These are phyloP conservation scores for Falco concolor DNA, from an alignment of 2,797 vertebrate species.

Conservation along the genomic window DNA sequence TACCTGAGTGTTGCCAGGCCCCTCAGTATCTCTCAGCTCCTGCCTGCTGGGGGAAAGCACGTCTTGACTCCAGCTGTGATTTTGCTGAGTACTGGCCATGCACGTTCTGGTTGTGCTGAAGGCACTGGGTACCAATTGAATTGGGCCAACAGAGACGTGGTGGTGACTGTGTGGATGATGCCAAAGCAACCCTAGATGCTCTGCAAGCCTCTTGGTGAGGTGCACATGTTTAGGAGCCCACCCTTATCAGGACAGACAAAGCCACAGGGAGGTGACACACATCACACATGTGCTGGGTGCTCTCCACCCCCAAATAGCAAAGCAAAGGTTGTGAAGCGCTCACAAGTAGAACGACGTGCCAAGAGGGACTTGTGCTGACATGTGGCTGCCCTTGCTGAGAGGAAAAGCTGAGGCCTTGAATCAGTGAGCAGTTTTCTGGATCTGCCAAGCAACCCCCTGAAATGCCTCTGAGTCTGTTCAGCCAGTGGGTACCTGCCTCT, in stretches of 20 bases:
- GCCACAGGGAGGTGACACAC: neutral
- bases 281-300: neutral
- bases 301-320: neutral
- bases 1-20: neutral
- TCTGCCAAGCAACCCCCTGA: neutral
- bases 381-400: neutral
- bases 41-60: neutral
- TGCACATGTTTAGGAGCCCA: neutral
- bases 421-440: neutral
- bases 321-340: neutral
- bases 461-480: neutral
- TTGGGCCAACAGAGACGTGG: neutral
- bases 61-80: neutral
- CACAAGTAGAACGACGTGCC: accelerated
- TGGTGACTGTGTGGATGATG: neutral
- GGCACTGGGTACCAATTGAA: neutral
- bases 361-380: neutral
- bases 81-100: neutral
- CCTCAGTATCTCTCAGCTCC: neutral
- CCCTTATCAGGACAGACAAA: neutral
- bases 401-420: neutral
- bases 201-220: neutral
- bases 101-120: neutral
- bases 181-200: neutral
- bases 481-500: no score